Evolutionary conservation across 2,797 vertebrate species (phyloP).

Genomic region (Apogon hyalosoma): DNA sequence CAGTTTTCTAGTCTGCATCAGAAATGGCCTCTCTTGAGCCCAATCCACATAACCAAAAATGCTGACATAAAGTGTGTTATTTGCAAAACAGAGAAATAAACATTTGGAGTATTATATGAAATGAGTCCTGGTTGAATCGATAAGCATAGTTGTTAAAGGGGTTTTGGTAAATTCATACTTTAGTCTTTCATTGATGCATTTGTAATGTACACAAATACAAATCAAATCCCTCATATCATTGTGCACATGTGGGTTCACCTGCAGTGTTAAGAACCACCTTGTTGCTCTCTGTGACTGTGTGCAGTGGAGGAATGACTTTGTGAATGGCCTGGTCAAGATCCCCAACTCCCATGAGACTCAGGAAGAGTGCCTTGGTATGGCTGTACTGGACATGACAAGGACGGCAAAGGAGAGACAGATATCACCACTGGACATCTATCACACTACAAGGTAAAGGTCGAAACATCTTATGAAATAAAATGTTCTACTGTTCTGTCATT

Average conservation of each 20-base stretch:
- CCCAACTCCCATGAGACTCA: slow-evolving; percentile 92
- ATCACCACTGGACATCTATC: slow-evolving; percentile 92
- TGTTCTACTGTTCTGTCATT: background rate
- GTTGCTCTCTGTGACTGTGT: slow-evolving; percentile 7
- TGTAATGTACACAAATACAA: background rate
- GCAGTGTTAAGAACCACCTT: background rate
- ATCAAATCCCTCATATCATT: background rate
- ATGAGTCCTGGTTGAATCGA: no score
- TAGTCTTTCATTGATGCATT: no score
- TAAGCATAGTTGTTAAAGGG: no score
- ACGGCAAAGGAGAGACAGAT: slow-evolving; percentile 92
- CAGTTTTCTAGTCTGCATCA: no score
- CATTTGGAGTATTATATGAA: no score
- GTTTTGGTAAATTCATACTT: no score
- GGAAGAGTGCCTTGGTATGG: slow-evolving; percentile 98
- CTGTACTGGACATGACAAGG: slow-evolving; percentile 97
- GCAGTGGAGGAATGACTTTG: slow-evolving; percentile 96
- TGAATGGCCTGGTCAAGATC: slow-evolving; percentile 90
- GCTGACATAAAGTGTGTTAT: no score
- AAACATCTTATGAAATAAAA: background rate
- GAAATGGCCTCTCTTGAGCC: no score
- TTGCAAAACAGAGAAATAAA: no score
- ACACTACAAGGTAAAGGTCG: slow-evolving; percentile 87
- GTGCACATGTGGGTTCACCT: background rate
- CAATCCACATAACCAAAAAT: no score